Conservation (phyloP, 2,888 invertebrate genomes). For the Drosophila limbata region DNA sequence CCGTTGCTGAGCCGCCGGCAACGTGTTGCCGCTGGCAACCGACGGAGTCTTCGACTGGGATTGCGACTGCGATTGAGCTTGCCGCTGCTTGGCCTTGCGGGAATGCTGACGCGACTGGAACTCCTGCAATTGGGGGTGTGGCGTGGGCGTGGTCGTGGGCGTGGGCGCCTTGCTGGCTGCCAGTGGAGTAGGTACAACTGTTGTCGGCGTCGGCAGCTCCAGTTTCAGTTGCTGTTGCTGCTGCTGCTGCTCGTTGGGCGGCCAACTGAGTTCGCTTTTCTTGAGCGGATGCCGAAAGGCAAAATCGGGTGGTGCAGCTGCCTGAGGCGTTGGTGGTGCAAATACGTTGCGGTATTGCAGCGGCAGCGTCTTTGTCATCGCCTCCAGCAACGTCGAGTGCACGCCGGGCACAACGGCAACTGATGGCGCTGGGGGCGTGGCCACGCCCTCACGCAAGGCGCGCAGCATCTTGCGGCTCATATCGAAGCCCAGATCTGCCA, state of each 20-base stretch:
- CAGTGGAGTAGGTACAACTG: conserved; percentile 33
- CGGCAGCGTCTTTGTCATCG: conserved; percentile 89
- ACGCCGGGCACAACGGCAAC: conserved; percentile 84
- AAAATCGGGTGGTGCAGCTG: conserved; percentile 86
- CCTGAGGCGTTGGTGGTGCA: conserved; percentile 81
- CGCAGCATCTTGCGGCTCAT: conserved; percentile 76
- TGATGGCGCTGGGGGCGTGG: conserved; percentile 67
- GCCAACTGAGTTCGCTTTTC: conserved; percentile 65
- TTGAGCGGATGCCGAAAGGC: conserved; percentile 87
- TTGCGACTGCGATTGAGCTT: conserved; percentile 23
- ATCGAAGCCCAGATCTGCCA: conserved; percentile 75
- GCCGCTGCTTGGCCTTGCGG: conserved; percentile 68
- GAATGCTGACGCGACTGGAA: conserved; percentile 66
- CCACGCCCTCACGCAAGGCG: conserved; percentile 65
- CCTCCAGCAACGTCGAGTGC: conserved; percentile 90
- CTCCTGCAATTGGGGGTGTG: conserved; percentile 70
- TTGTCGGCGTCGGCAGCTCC: conserved; percentile 38
- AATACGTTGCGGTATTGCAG: conserved; percentile 87
- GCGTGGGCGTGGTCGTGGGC: conserved; percentile 40
- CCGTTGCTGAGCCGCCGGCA: conserved; percentile 85
- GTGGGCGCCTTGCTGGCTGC: conserved; percentile 50
- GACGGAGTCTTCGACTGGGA: background rate
- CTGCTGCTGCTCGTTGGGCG: conserved; percentile 43
- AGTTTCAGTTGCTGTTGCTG: conserved; percentile 53
- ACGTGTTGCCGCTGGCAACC: conserved; percentile 15